Percentiles rank a stretch among this genome's conserved stretches.
Evolutionary conservation across 2,888 invertebrate genomes (phyloP).

Genomic region (Pterostichus niger): DNA sequence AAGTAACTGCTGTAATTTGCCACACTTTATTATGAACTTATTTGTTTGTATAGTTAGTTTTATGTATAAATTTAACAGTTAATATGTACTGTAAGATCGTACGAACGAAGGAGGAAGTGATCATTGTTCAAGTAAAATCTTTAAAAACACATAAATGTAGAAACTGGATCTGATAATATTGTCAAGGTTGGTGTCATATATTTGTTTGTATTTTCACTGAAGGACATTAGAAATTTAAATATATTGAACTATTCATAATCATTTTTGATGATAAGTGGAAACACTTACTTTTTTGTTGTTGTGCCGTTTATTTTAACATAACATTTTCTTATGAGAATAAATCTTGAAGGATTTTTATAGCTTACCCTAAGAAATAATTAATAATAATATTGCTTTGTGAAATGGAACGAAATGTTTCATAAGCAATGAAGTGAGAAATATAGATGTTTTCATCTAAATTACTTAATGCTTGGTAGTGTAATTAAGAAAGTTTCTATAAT

Average conservation of each 20-base stretch:
- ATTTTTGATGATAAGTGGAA: slow-evolving; percentile 33
- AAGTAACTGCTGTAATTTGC: no score
- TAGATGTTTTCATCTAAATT: slow-evolving; percentile 19
- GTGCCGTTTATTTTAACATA: background rate
- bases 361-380: slow-evolving; percentile 3
- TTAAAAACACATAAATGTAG: slow-evolving; percentile 19
- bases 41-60: no score
- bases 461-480: slow-evolving; percentile 7
- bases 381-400: slow-evolving; percentile 19
- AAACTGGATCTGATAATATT: slow-evolving; percentile 42
- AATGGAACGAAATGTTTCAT: slow-evolving; percentile 34
- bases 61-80: no score
- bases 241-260: slow-evolving; percentile 42
- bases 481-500: slow-evolving; percentile 33
- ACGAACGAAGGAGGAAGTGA: slow-evolving; percentile 5
- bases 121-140: slow-evolving; percentile 19
- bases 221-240: slow-evolving; percentile 36
- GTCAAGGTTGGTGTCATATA: slow-evolving; percentile 41
- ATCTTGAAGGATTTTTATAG: background rate
- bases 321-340: slow-evolving; percentile 12
- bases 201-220: slow-evolving; percentile 39
- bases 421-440: slow-evolving; percentile 32
- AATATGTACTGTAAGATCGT: background rate
- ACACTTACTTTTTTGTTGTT: background rate
- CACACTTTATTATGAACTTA: no score